Conservation (phyloP, 2,888 invertebrate species). For the Deroplatys truncata region DNA sequence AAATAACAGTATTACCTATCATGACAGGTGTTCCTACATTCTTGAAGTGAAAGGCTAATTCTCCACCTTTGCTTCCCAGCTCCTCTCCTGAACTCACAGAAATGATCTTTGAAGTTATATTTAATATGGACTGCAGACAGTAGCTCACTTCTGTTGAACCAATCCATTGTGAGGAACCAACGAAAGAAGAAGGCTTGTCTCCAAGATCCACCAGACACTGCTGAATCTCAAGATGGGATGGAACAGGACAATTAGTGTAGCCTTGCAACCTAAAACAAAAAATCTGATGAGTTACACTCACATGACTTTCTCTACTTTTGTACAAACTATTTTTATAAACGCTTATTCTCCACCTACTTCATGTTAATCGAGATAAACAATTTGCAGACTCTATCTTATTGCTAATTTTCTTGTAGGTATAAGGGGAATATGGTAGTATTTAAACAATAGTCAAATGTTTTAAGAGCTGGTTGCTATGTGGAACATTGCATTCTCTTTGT, state of each 20-base stretch:
- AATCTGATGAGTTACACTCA: background rate
- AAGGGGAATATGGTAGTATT: too few relatives aligned
- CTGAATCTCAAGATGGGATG: constrained; percentile 84
- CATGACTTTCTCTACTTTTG: too few relatives aligned
- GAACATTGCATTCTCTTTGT: too few relatives aligned
- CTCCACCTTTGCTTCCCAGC: constrained; percentile 70
- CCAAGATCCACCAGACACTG: constrained; percentile 90
- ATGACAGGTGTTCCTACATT: constrained; percentile 94
- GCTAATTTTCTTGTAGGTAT: too few relatives aligned
- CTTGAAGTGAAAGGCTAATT: constrained; percentile 85
- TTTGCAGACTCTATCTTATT: too few relatives aligned
- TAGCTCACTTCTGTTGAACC: constrained; percentile 96
- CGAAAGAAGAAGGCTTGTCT: constrained; percentile 83
- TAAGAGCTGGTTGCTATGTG: too few relatives aligned
- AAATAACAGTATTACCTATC: constrained; percentile 68
- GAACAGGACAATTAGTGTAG: constrained; percentile 70
- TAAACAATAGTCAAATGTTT: too few relatives aligned
- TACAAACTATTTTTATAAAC: too few relatives aligned
- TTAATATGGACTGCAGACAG: constrained; percentile 77
- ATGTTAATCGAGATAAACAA: too few relatives aligned
- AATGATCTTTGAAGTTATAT: constrained; percentile 71
- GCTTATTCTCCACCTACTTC: too few relatives aligned
- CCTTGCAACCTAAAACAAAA: constrained; percentile 65
- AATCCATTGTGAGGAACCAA: constrained; percentile 94
- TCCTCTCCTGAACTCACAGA: constrained; percentile 84